phyloP scores from a whole-genome alignment of 2,113 vertebrate genomes.

The Buteo buteo region DNA sequence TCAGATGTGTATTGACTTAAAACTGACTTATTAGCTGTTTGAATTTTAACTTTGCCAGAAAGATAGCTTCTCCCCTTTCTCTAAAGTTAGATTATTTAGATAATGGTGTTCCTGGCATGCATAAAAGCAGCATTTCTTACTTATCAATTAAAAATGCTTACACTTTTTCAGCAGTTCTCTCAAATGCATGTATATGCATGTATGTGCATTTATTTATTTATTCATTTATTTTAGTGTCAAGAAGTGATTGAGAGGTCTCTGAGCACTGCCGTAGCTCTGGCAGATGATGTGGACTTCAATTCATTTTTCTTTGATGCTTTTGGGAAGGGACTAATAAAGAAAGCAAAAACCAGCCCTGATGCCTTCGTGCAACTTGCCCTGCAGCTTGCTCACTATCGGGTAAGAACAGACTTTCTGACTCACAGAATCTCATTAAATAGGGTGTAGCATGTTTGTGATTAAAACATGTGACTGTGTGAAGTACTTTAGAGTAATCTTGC shows the following conservation, averaged over 20 bases:
- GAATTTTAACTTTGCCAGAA: background rate
- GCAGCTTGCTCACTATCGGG: constrained; percentile 93
- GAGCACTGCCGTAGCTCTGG: constrained; percentile 76
- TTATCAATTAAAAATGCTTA: background rate
- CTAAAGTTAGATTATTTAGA: background rate
- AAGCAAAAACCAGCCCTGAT: constrained; percentile 89
- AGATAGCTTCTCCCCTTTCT: background rate
- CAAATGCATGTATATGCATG: background rate
- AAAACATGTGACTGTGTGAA: background rate
- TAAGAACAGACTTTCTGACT: constrained; percentile 22
- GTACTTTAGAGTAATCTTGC: background rate
- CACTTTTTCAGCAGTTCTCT: background rate
- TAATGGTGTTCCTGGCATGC: background rate
- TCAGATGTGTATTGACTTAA: background rate
- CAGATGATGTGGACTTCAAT: constrained; percentile 87
- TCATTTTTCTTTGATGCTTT: constrained; percentile 85
- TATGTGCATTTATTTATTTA: background rate
- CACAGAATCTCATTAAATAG: background rate
- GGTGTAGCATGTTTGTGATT: background rate
- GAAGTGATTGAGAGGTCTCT: constrained; percentile 82
- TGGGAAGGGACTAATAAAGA: constrained; percentile 94
- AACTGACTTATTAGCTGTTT: background rate
- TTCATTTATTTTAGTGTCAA: constrained; percentile 78
- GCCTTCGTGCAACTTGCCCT: constrained; percentile 92
- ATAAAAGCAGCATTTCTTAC: background rate